These are phyloP conservation scores for Channa maculata DNA, from an alignment of 2,113 vertebrate species.

Conservation along the genomic window DNA sequence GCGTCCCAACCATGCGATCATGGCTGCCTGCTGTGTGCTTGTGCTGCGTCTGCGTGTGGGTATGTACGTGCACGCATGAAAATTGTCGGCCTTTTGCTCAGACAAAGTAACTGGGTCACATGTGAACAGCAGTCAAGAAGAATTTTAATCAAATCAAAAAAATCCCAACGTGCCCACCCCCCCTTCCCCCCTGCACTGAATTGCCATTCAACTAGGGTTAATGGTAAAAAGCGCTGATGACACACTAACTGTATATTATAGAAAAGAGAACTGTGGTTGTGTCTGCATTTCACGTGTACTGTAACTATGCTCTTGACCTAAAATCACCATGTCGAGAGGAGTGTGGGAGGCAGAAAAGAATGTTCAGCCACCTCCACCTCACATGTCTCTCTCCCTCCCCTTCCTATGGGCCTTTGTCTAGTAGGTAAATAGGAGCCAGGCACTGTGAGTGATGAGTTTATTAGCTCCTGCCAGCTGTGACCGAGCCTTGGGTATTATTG, in stretches of 20 bases:
- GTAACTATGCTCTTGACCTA: not conserved
- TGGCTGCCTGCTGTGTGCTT: conserved; percentile 1
- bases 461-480: conserved; percentile 83
- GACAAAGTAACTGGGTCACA: conserved; percentile 69
- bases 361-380: conserved; percentile 31
- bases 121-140: conserved; percentile 68
- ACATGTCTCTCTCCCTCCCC: conserved; percentile 1
- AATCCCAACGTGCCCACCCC: conserved; percentile 49
- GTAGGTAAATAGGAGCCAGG: conserved; percentile 65
- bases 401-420: conserved; percentile 53
- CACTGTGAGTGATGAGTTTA: conserved; percentile 81
- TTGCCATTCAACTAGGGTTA: conserved; percentile 41
- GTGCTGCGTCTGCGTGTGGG: conserved; percentile 5
- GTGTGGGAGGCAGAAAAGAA: conserved; percentile 18
- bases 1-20: not conserved
- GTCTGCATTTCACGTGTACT: not conserved
- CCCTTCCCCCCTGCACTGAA: conserved; percentile 49
- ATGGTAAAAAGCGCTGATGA: conserved; percentile 40
- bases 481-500: conserved; percentile 75
- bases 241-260: not conserved
- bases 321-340: conserved; percentile 14
- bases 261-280: not conserved
- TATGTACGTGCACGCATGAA: not conserved
- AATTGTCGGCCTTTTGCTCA: conserved; percentile 33
- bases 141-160: conserved; percentile 74